Conservation (phyloP, 2,888 invertebrate species). For the Rotaria magnacalcarata region DNA sequence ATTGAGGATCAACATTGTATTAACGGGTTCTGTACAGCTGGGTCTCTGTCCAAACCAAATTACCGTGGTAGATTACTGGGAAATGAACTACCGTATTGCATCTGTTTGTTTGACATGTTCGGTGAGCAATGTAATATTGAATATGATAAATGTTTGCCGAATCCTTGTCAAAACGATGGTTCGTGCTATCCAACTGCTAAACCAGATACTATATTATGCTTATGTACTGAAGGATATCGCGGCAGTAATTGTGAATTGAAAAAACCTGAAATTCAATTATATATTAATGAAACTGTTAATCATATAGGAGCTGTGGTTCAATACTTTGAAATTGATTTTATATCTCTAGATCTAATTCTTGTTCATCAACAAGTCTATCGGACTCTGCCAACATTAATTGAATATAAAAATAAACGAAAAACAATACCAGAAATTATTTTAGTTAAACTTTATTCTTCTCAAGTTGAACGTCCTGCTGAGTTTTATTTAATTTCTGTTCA, state of each 20-base stretch:
- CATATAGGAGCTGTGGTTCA: not conserved
- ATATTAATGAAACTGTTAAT: not conserved
- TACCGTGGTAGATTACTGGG: not conserved
- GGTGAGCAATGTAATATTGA: not conserved
- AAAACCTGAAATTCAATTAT: not conserved
- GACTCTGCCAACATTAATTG: too few relatives aligned
- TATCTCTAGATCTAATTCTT: too few relatives aligned
- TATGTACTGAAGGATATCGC: not conserved
- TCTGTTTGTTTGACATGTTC: not conserved
- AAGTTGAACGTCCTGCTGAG: not conserved
- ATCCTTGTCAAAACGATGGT: not conserved
- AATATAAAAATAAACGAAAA: too few relatives aligned
- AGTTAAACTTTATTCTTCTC: not conserved
- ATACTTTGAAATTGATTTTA: constrained; percentile 24
- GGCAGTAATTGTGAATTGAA: not conserved
- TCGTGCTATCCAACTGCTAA: not conserved
- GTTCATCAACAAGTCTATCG: too few relatives aligned
- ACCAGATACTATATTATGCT: not conserved
- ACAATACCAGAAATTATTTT: not conserved
- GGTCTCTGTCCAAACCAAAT: not conserved
- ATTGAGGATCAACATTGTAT: not conserved
- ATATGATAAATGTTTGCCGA: not conserved
- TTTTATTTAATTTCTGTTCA: not conserved
- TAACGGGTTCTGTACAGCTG: not conserved
- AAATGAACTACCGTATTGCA: not conserved